Conservation (phyloP, 2,113 vertebrate species). For the Anthoscopus minutus region DNA sequence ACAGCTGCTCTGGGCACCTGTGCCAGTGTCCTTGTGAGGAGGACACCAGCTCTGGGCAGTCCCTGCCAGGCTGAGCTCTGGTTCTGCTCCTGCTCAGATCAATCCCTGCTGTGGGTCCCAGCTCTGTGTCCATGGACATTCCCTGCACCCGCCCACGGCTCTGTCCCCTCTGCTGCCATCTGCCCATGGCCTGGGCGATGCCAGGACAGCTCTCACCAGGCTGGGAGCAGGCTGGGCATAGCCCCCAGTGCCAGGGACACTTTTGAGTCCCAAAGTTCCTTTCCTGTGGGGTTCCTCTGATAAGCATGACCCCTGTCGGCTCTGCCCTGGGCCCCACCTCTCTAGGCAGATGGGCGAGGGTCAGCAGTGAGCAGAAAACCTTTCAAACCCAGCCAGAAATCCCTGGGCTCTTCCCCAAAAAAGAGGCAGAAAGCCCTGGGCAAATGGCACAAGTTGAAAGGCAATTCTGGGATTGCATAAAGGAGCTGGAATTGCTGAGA, state of each 20-base stretch:
- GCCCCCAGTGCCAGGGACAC: not conserved
- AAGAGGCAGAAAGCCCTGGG: not conserved
- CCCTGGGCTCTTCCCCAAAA: not conserved
- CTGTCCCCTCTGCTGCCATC: not conserved
- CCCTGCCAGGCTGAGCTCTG: not conserved
- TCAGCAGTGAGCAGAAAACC: not conserved
- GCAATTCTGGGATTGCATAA: not conserved
- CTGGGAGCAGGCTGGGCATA: not conserved
- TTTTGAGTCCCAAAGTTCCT: not conserved
- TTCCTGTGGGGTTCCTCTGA: not conserved
- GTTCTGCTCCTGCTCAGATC: not conserved
- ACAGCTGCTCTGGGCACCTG: not conserved
- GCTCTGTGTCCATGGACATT: not conserved
- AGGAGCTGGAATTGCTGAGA: not conserved
- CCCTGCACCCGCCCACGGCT: not conserved
- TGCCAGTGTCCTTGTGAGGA: not conserved
- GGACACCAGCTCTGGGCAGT: not conserved
- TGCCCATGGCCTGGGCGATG: not conserved
- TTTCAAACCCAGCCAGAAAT: not conserved
- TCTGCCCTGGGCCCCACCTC: not conserved
- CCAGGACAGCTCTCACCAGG: not conserved
- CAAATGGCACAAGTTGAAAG: not conserved
- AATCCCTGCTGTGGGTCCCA: not conserved
- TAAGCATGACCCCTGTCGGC: rapidly evolving
- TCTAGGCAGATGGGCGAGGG: not conserved